Percentiles rank a stretch among this genome's conserved stretches.
phyloP scores from a whole-genome alignment of 2,888 invertebrate genomes.

The Drosophila ezoana region DNA sequence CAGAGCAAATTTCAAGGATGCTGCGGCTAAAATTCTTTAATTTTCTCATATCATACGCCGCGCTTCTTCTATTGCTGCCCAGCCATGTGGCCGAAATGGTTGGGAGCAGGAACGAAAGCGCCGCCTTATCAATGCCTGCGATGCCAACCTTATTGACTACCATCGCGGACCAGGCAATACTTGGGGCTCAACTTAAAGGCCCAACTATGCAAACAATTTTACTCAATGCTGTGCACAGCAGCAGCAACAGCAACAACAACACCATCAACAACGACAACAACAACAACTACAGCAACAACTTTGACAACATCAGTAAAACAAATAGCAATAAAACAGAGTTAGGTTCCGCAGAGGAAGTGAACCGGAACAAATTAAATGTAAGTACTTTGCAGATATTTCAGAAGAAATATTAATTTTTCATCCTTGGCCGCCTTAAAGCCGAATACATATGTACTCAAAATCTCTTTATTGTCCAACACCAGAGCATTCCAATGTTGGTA shows the following conservation, averaged over 20 bases:
- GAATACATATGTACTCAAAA: too few species aligned
- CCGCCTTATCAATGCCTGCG: background rate
- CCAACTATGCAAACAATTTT: slow-evolving; percentile 8
- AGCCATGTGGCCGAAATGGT: slow-evolving; percentile 9
- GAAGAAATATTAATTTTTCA: background rate
- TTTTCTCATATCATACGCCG: slow-evolving; percentile 17
- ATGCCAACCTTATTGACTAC: background rate
- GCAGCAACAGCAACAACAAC: background rate
- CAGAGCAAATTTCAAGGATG: slow-evolving; percentile 30
- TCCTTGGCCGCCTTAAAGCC: background rate
- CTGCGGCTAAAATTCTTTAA: slow-evolving; percentile 27
- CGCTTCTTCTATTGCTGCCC: slow-evolving; percentile 22
- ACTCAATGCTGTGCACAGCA: background rate
- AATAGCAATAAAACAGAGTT: background rate
- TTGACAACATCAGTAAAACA: background rate
- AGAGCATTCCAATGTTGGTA: background rate
- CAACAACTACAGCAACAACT: background rate
- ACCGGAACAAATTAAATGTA: slow-evolving; percentile 18
- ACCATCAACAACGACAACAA: background rate
- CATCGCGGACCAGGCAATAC: background rate
- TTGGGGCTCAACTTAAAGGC: background rate
- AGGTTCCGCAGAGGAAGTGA: background rate
- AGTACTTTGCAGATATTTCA: slow-evolving; percentile 7
- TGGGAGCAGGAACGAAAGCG: background rate
- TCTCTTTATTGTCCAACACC: too few species aligned